Percentiles rank a stretch among this genome's conserved stretches.
Conservation (phyloP, 2,888 invertebrate genomes). For the Rosalia funebris region DNA sequence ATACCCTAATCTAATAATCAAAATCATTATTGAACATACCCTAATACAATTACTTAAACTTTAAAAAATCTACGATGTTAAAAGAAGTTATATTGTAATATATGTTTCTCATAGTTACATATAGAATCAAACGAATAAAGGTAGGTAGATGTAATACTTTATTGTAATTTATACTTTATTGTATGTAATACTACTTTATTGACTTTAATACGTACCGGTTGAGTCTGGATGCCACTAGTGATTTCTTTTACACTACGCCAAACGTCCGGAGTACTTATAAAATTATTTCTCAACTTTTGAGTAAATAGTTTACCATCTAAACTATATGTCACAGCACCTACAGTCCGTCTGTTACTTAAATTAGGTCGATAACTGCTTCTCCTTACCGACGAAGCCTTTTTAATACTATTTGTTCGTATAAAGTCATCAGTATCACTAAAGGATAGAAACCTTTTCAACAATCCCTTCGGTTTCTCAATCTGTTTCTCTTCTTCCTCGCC, state of each 20-base stretch:
- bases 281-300: slow-evolving; percentile 69
- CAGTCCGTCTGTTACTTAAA: slow-evolving; percentile 72
- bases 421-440: slow-evolving; percentile 61
- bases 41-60: too few species aligned
- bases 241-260: slow-evolving; percentile 76
- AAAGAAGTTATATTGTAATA: too few species aligned
- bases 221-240: slow-evolving; percentile 68
- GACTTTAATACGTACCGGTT: slow-evolving; percentile 44
- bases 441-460: slow-evolving; percentile 57
- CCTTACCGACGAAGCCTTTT: slow-evolving; percentile 36
- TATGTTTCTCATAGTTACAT: too few species aligned
- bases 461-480: slow-evolving; percentile 30
- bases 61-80: too few species aligned
- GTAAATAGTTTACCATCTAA: slow-evolving; percentile 73
- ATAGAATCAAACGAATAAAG: too few species aligned
- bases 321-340: slow-evolving; percentile 76
- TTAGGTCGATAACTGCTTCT: slow-evolving; percentile 67
- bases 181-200: too few species aligned
- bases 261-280: slow-evolving; percentile 75
- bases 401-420: slow-evolving; percentile 35
- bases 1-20: too few species aligned
- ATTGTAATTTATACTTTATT: too few species aligned
- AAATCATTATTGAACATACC: too few species aligned
- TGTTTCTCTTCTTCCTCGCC: slow-evolving; percentile 67
- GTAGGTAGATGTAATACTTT: too few species aligned